Percentiles rank a stretch among this genome's conserved stretches.
Evolutionary conservation across 2,888 invertebrate genomes (phyloP).

Genomic region (Drosophila dives): DNA sequence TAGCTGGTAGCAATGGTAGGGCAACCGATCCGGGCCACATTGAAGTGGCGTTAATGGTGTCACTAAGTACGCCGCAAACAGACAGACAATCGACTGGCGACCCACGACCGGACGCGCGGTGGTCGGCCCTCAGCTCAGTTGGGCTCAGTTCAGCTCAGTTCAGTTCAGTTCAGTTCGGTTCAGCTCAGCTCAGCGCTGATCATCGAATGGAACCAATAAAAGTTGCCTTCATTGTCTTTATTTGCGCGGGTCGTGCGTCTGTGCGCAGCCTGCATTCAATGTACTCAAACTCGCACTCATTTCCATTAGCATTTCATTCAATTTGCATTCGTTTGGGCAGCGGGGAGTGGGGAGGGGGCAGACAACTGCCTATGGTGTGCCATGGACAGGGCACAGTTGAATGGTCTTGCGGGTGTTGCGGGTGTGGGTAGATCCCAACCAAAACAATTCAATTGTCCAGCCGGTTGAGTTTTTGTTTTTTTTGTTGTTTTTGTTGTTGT

Average conservation of each 20-base stretch:
- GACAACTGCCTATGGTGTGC: conserved; percentile 8
- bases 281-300: conserved; percentile 56
- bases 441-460: conserved; percentile 77
- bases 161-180: conserved; percentile 18
- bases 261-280: conserved; percentile 60
- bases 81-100: conserved; percentile 41
- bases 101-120: conserved; percentile 30
- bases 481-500: conserved; percentile 12
- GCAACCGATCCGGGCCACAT: conserved; percentile 35
- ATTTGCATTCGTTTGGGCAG: conserved; percentile 68
- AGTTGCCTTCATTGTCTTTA: conserved; percentile 77
- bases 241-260: conserved; percentile 68
- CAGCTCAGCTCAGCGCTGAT: conserved; percentile 61
- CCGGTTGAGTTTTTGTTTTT: conserved; percentile 56
- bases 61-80: conserved; percentile 77
- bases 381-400: conserved; percentile 55
- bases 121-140: conserved; percentile 40
- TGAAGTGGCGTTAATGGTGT: conserved; percentile 76
- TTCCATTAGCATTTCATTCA: conserved; percentile 75
- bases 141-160: conserved; percentile 16
- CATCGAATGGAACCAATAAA: conserved; percentile 84
- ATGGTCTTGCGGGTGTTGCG: conserved; percentile 64
- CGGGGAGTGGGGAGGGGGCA: neutral
- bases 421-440: conserved; percentile 36
- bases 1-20: too few species aligned